Conservation (phyloP, 1,140 invertebrate genomes). For the Trichonephila clavata region DNA sequence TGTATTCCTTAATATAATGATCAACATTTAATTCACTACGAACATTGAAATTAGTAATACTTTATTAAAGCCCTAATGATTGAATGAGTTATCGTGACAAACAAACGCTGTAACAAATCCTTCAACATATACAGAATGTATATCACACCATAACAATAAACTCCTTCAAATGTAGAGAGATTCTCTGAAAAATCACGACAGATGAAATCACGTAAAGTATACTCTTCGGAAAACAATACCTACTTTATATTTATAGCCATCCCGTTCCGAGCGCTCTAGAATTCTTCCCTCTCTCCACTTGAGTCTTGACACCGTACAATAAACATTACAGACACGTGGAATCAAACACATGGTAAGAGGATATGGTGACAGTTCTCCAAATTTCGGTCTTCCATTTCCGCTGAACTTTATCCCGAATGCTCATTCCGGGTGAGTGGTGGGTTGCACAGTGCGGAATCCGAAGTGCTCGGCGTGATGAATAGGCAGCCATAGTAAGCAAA, state of each 20-base stretch:
- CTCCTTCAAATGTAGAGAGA: background rate
- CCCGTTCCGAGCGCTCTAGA: background rate
- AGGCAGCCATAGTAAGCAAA: constrained; percentile 51
- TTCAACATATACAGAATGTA: too few species aligned
- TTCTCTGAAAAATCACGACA: background rate
- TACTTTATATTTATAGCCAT: constrained; percentile 31
- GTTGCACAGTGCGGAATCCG: background rate
- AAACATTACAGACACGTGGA: constrained; percentile 45
- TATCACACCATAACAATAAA: background rate
- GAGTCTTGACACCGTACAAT: constrained; percentile 14
- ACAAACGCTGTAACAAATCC: too few species aligned
- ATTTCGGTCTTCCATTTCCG: constrained; percentile 56
- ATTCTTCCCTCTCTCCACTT: background rate
- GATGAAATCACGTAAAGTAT: background rate
- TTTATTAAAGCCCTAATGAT: too few species aligned
- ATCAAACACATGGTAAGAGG: constrained; percentile 42
- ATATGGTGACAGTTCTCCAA: constrained; percentile 43
- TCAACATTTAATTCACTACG: too few species aligned
- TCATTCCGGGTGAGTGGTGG: constrained; percentile 4
- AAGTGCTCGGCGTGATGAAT: constrained; percentile 58
- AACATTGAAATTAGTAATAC: too few species aligned
- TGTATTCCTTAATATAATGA: too few species aligned
- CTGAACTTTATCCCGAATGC: constrained; percentile 47
- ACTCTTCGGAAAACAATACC: constrained; percentile 4
- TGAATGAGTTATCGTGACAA: too few species aligned